phyloP scores from a whole-genome alignment of 2,888 invertebrate species.

The Rosalia funebris region DNA sequence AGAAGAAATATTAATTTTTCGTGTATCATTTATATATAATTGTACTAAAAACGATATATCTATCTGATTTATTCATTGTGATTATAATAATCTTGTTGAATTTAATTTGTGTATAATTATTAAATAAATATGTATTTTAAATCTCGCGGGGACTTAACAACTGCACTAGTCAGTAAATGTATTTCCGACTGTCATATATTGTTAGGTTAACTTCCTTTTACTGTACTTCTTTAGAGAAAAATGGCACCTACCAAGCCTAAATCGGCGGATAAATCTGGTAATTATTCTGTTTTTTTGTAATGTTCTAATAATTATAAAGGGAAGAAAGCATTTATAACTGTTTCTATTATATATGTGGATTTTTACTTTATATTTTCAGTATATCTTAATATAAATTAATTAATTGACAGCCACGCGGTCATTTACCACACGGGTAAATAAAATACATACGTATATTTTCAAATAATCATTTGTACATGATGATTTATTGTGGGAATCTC shows the following conservation, averaged over 20 bases:
- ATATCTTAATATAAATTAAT: neutral
- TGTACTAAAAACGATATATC: too few relatives aligned
- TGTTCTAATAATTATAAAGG: neutral
- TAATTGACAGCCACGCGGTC: constrained; percentile 50
- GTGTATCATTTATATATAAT: too few relatives aligned
- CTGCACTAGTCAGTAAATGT: constrained; percentile 2
- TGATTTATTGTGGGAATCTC: constrained; percentile 70
- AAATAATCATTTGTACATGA: constrained; percentile 54
- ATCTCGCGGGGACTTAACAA: constrained; percentile 20
- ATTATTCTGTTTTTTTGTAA: constrained; percentile 56
- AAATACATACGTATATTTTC: neutral
- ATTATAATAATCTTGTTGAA: neutral
- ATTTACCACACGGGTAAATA: constrained; percentile 35
- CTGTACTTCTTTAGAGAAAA: constrained; percentile 62
- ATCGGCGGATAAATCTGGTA: constrained; percentile 85
- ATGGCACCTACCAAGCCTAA: constrained; percentile 89
- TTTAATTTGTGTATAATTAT: neutral
- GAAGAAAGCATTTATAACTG: neutral
- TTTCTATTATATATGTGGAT: constrained; percentile 3
- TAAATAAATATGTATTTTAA: constrained; percentile 2
- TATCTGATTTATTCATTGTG: too few relatives aligned
- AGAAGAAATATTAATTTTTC: too few relatives aligned
- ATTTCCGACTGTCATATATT: constrained; percentile 19
- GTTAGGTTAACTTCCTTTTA: constrained; percentile 53
- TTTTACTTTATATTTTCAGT: constrained; percentile 3